A percentile compares a stretch with the other conserved stretches of the same genome.
Evolutionary conservation across 2,888 invertebrate genomes (phyloP).

Genomic region (Julus scandinavius): DNA sequence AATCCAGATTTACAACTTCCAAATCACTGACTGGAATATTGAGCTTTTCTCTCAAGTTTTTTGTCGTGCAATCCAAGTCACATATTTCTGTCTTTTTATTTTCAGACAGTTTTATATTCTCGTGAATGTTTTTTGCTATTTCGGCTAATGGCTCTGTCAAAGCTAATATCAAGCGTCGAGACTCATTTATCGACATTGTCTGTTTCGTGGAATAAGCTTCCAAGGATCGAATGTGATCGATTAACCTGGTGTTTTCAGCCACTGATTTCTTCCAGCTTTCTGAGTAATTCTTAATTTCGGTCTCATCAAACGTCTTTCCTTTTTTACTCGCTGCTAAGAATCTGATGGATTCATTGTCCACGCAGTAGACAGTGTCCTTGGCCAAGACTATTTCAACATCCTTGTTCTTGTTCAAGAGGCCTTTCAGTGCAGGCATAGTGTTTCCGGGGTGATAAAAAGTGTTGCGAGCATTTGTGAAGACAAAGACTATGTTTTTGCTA

Average conservation of each 20-base stretch:
- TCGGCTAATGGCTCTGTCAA: conserved; percentile 51
- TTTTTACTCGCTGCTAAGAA: conserved; percentile 57
- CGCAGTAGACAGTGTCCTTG: conserved; percentile 57
- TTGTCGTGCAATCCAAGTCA: background rate
- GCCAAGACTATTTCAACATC: background rate
- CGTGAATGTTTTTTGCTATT: conserved; percentile 48
- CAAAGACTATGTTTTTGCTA: conserved; percentile 60
- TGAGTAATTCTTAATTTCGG: conserved; percentile 48
- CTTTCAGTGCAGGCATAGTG: conserved; percentile 43
- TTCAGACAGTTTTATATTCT: background rate
- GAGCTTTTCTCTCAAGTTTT: background rate
- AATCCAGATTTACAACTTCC: background rate
- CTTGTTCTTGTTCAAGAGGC: background rate
- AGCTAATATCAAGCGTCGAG: conserved; percentile 15
- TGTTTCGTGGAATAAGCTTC: conserved; percentile 24
- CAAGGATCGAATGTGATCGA: conserved; percentile 50
- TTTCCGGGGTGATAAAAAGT: conserved; percentile 57
- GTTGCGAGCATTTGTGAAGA: conserved; percentile 60
- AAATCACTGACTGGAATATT: conserved; percentile 39
- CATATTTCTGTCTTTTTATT: background rate
- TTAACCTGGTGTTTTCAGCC: conserved; percentile 56
- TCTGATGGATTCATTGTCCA: conserved; percentile 60
- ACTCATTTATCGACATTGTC: conserved; percentile 42
- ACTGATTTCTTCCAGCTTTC: conserved; percentile 58
- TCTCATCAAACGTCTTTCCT: conserved; percentile 47